A percentile compares a stretch with the other conserved stretches of the same genome.
Evolutionary conservation across 2,888 invertebrate species (phyloP).

Genomic region (Tenthredo distinguenda): DNA sequence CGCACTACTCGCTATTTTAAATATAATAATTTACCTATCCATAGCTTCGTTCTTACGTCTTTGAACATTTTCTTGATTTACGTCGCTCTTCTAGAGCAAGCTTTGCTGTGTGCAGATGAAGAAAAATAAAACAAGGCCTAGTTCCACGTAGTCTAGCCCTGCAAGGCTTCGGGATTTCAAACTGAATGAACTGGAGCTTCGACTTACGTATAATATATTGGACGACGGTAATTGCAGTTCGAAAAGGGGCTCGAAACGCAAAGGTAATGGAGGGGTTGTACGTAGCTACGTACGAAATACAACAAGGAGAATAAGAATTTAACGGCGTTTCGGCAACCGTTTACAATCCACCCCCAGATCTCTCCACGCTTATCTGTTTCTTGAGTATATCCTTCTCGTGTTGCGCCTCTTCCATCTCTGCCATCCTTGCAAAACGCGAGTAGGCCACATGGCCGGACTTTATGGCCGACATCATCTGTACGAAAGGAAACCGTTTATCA

Average conservation of each 20-base stretch:
- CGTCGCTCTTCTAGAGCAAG: background rate
- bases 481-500: constrained; percentile 60
- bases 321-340: constrained; percentile 50
- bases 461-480: constrained; percentile 98
- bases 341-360: constrained; percentile 97
- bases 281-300: constrained; percentile 31
- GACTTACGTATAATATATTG: background rate
- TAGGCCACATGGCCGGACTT: constrained; percentile 97
- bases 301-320: constrained; percentile 14
- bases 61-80: background rate
- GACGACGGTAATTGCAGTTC: background rate
- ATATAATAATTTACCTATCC: background rate
- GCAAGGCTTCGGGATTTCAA: too few relatives aligned
- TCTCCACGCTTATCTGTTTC: constrained; percentile 91
- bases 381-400: constrained; percentile 88
- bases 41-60: background rate
- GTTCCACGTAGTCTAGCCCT: background rate
- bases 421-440: constrained; percentile 96
- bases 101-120: background rate
- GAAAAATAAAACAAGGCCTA: background rate
- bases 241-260: background rate
- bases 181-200: background rate
- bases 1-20: background rate
- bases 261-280: background rate
- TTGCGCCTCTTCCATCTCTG: constrained; percentile 93